Evolutionary conservation across 2,888 invertebrate species (phyloP).

Genomic region (Trichogramma dendrolimi): DNA sequence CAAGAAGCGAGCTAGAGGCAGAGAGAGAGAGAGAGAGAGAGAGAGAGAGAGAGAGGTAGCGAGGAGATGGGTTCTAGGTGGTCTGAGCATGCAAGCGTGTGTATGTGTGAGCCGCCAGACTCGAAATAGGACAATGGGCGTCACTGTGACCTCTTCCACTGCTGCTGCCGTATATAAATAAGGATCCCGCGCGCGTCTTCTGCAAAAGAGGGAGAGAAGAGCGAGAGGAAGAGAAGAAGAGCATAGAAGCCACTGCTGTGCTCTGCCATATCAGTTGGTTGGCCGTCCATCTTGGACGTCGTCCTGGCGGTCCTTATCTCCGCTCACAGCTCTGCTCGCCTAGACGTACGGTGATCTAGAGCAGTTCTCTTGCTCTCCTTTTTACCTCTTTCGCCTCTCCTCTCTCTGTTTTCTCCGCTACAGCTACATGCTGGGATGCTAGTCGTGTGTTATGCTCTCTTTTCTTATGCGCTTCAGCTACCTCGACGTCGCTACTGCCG

Average conservation of each 20-base stretch:
- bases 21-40: no score
- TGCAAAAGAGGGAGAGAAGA: conserved; percentile 19
- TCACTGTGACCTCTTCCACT: conserved; percentile 41
- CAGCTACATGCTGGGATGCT: no score
- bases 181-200: conserved; percentile 19
- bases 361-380: conserved; percentile 42
- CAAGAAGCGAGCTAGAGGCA: no score
- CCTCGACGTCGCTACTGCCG: no score
- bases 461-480: no score
- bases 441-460: no score
- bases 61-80: no score
- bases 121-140: conserved; percentile 52
- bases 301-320: conserved; percentile 52
- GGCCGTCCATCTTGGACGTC: conserved; percentile 53
- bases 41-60: no score
- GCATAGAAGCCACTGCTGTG: conserved; percentile 34
- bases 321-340: conserved; percentile 50
- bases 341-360: conserved; percentile 53
- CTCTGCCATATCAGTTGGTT: conserved; percentile 45
- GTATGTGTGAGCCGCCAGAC: conserved; percentile 1
- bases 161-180: conserved; percentile 24
- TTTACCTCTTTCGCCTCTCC: conserved; percentile 3
- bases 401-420: conserved; percentile 14
- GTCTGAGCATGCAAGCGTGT: conserved; percentile 32
- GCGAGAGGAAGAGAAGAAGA: conserved; percentile 12